Evolutionary conservation across 2,113 vertebrate genomes (phyloP).

Genomic region (Ciconia stormi): DNA sequence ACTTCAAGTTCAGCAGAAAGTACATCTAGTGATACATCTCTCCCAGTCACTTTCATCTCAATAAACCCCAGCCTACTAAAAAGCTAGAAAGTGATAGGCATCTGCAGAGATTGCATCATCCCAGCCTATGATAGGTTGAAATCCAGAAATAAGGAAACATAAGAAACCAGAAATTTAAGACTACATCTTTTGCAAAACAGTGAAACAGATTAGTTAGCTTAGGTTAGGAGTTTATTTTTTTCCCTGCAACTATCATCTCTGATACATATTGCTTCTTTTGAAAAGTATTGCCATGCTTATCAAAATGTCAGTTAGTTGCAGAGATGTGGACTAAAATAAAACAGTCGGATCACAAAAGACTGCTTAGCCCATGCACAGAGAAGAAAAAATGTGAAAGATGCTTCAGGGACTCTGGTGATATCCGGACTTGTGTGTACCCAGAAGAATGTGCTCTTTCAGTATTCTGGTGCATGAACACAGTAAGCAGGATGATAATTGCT

Average conservation of each 20-base stretch:
- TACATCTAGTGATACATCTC: neutral
- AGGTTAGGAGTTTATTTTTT: fast-evolving
- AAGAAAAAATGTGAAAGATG: neutral
- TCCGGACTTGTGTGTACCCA: neutral
- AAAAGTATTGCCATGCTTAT: neutral
- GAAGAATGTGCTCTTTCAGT: neutral
- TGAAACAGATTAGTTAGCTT: neutral
- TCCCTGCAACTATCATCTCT: neutral
- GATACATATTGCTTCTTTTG: neutral
- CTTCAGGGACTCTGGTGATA: neutral
- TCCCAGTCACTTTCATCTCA: neutral
- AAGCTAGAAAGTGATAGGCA: neutral
- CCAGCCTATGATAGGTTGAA: fast-evolving
- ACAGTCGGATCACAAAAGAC: neutral
- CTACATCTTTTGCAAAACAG: neutral
- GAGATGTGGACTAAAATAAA: neutral
- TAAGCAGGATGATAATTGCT: neutral
- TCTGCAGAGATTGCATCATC: neutral
- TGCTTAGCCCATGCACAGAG: neutral
- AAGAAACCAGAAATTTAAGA: neutral
- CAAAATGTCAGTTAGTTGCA: neutral
- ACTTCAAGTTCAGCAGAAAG: neutral
- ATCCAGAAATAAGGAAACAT: neutral
- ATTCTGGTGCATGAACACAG: neutral
- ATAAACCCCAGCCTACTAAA: neutral